Evolutionary conservation across 2,113 vertebrate genomes (phyloP).

Genomic region (Melospiza melodia): DNA sequence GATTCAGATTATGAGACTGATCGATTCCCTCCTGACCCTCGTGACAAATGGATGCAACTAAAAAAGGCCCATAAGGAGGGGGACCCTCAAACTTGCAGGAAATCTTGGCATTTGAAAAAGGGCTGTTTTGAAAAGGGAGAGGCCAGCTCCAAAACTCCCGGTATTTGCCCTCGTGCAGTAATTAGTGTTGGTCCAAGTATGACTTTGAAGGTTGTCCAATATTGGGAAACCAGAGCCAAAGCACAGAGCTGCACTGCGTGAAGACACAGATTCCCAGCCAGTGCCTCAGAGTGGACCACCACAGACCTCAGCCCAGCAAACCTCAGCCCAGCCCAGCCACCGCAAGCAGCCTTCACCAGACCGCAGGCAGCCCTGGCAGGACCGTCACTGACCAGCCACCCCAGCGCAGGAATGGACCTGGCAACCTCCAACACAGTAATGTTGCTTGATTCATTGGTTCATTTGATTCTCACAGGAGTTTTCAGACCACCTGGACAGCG

Average conservation of each 20-base stretch:
- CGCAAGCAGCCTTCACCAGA: not conserved
- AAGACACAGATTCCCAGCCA: not conserved
- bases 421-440: not conserved
- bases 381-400: not conserved
- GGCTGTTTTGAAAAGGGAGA: not conserved
- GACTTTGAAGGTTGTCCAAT: not conserved
- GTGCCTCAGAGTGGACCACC: too few relatives aligned
- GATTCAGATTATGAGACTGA: not conserved
- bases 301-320: not conserved
- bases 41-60: not conserved
- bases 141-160: not conserved
- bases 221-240: not conserved
- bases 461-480: not conserved
- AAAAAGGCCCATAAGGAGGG: not conserved
- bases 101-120: not conserved
- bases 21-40: not conserved
- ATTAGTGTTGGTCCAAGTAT: not conserved
- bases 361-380: not conserved
- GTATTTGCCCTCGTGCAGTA: not conserved
- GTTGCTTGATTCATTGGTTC: not conserved
- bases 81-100: not conserved
- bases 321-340: too few relatives aligned
- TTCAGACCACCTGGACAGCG: not conserved
- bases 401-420: too few relatives aligned
- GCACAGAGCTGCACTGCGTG: accelerated